Evolutionary conservation across 2,113 vertebrate species (phyloP).

Genomic region (Poicephalus meyeri): DNA sequence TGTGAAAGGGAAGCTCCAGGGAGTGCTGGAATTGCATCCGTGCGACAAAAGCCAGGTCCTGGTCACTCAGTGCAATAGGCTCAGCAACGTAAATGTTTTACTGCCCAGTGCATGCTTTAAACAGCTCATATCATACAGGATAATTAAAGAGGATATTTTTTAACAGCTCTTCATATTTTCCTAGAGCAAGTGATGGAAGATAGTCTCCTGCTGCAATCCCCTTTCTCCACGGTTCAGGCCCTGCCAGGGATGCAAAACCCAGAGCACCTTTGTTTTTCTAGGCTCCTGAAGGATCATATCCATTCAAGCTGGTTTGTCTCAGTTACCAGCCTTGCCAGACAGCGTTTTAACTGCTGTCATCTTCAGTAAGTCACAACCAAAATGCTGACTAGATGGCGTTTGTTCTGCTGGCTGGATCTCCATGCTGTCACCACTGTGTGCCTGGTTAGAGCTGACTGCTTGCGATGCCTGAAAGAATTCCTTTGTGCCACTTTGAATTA

Average conservation of each 20-base stretch:
- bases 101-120: background rate
- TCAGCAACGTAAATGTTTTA: background rate
- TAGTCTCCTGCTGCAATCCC: background rate
- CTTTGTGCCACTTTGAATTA: background rate
- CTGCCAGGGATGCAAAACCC: background rate
- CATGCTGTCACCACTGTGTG: background rate
- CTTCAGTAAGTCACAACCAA: constrained; percentile 40
- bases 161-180: background rate
- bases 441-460: background rate
- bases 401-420: background rate
- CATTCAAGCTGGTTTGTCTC: constrained; percentile 9
- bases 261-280: background rate
- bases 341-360: constrained; percentile 40
- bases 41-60: background rate
- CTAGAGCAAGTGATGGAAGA: background rate
- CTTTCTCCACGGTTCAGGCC: background rate
- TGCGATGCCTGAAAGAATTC: background rate
- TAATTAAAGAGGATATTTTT: background rate
- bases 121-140: background rate
- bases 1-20: background rate
- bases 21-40: background rate
- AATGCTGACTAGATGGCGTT: background rate
- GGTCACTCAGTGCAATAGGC: background rate
- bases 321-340: constrained; percentile 20
- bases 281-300: constrained; percentile 14